Conservation (phyloP, 2,797 vertebrate genomes). For the Morelia viridis region DNA sequence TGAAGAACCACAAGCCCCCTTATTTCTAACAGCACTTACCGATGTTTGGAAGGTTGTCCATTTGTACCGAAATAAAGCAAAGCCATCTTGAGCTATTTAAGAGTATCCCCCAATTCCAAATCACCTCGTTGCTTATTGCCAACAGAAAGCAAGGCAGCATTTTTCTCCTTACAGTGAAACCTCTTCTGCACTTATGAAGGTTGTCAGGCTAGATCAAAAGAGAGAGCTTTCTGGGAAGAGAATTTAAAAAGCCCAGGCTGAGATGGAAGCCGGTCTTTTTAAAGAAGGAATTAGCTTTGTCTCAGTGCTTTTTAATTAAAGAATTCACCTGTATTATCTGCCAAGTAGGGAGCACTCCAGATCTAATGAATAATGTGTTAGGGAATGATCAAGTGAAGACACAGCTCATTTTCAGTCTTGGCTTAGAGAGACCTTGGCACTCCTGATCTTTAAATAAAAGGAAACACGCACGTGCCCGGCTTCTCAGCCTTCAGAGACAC, state of each 20-base stretch:
- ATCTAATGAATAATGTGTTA: neutral
- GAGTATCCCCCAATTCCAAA: too few relatives aligned
- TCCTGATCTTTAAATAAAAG: neutral
- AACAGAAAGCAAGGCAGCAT: neutral
- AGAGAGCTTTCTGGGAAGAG: neutral
- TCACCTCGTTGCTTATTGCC: neutral
- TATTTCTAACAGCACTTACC: neutral
- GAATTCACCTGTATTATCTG: conserved; percentile 54
- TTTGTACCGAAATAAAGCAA: too few relatives aligned
- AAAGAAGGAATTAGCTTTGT: conserved; percentile 56
- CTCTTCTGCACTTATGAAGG: neutral
- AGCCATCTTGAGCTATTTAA: too few relatives aligned
- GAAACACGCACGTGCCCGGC: neutral
- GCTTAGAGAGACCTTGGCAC: neutral
- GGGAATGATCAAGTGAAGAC: neutral
- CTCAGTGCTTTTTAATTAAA: conserved; percentile 60
- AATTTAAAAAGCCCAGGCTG: neutral
- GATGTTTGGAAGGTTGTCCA: too few relatives aligned
- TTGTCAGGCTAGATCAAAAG: neutral
- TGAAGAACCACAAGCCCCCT: neutral
- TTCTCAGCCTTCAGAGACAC: neutral
- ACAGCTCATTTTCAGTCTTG: neutral
- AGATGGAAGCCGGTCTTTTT: conserved; percentile 25
- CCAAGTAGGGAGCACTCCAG: conserved; percentile 48
- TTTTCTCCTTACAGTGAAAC: neutral